Conservation (phyloP, 2,888 invertebrate genomes). For the Zygaena filipendulae region DNA sequence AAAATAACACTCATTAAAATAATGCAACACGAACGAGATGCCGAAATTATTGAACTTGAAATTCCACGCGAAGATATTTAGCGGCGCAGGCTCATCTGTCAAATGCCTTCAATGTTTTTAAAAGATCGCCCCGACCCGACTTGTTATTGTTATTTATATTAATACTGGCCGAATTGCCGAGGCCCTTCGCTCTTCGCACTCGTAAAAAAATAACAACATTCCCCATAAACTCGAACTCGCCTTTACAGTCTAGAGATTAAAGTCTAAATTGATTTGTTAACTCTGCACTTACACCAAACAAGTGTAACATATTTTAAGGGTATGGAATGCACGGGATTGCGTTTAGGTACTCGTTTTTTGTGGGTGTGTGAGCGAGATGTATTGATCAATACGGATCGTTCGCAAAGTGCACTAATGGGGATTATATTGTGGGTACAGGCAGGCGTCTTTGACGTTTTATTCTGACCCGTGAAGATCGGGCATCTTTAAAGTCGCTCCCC, state of each 20-base stretch:
- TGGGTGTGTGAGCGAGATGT: constrained; percentile 44
- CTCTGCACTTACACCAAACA: too few species aligned
- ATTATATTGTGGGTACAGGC: constrained; percentile 48
- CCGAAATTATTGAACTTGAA: too few species aligned
- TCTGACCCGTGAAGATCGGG: too few species aligned
- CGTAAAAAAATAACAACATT: constrained; percentile 32
- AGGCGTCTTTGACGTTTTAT: too few species aligned
- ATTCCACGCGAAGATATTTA: too few species aligned
- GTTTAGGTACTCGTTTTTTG: constrained; percentile 63
- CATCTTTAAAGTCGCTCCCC: too few species aligned
- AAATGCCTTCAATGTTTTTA: constrained; percentile 53
- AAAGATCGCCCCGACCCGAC: constrained; percentile 40
- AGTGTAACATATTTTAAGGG: too few species aligned
- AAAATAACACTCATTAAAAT: too few species aligned
- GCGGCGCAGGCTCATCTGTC: constrained; percentile 45
- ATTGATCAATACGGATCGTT: constrained; percentile 36
- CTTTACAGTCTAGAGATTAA: too few species aligned
- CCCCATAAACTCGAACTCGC: too few species aligned
- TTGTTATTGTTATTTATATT: constrained; percentile 64
- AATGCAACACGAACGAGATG: too few species aligned
- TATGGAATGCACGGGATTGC: constrained; percentile 61
- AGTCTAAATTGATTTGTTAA: too few species aligned
- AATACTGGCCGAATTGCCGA: constrained; percentile 49
- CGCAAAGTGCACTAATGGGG: constrained; percentile 60
- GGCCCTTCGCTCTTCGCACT: constrained; percentile 53